phyloP scores from a whole-genome alignment of 2,113 vertebrate species.

The Cyprinodon tularosa region DNA sequence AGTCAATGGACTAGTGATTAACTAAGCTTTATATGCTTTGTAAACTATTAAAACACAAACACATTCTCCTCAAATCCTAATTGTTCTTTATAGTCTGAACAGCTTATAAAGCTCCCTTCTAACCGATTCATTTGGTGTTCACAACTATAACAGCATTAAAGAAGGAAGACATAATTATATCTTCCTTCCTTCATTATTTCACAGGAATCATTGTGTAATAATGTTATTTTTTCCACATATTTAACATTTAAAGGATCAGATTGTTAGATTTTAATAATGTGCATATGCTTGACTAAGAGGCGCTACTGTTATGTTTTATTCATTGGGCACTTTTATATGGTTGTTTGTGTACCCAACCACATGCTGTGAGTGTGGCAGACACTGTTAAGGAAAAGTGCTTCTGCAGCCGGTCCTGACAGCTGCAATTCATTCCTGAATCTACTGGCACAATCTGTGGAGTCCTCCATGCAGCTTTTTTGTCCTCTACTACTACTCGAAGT shows the following conservation, averaged over 20 bases:
- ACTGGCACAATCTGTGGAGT: constrained; percentile 12
- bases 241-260: neutral
- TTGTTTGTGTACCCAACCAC: neutral
- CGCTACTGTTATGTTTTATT: neutral
- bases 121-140: neutral
- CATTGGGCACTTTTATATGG: neutral
- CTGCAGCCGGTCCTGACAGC: constrained; percentile 22
- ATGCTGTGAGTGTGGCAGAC: neutral
- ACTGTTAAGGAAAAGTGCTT: constrained; percentile 23
- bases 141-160: neutral
- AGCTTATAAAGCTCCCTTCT: neutral
- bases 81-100: neutral
- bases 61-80: neutral
- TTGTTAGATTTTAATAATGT: neutral
- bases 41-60: neutral
- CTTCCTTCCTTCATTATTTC: no score
- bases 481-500: constrained; percentile 4
- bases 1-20: neutral
- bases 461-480: constrained; percentile 36
- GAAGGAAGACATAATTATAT: no score
- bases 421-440: constrained; percentile 39
- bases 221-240: neutral
- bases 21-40: neutral
- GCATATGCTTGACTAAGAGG: neutral
- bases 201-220: neutral